Base-by-base conservation (phyloP, 2,888 invertebrate species). In the Lepidocyrtinus sp. region DNA sequence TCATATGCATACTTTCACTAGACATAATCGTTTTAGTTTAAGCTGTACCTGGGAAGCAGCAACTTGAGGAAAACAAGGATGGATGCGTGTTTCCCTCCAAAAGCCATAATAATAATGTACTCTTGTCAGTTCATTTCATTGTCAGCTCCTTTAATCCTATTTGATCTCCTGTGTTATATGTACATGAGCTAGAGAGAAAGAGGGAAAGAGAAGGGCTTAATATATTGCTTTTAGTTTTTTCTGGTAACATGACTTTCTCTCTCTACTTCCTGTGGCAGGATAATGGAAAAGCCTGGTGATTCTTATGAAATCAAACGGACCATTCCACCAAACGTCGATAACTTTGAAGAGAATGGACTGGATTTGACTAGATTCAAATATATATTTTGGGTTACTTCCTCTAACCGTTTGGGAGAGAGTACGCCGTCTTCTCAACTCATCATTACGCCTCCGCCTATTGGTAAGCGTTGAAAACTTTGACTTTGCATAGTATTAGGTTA, bases 221-320 rank as follows among this genome's bases (percentile, higher is more conserved):
- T n/a, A n/a, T n/a, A n/a, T 69, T n/a, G n/a, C n/a, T 62, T 63
- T 26, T 50, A 5, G 9, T 59, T 17, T n/a, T 59, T 17, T 59
- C 12, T 45, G 5, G 7, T 45, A 9, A 12, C 45, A 5, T 45
- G 7, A 9, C 45, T 12, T 45, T 12, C 45, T 45, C 12, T 45
- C 12, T 45, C 12, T 12, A 9, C 5, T 45, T 45, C 45, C 12
- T 45, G 45, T 45, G 12, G 19, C 64, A 85, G 85, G 74, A 77
- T 84, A 73, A 83, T 84, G 69, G 85, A 85, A 63, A 84, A 84
- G 74, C 72, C 75, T 7, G 78, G 82, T 15, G 85, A 86, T 50
- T 79, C 84, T 15, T 86, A 82, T 75, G 86, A 86, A 72, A 85
- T 84, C 62, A 86, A 86, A 62, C 75, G 86, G 75, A 86, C 85